Percentiles rank a stretch among this genome's conserved stretches.
These are phyloP conservation scores for Anagrus nilaparvatae DNA, from an alignment of 1,140 invertebrate genomes.

Conservation along the genomic window DNA sequence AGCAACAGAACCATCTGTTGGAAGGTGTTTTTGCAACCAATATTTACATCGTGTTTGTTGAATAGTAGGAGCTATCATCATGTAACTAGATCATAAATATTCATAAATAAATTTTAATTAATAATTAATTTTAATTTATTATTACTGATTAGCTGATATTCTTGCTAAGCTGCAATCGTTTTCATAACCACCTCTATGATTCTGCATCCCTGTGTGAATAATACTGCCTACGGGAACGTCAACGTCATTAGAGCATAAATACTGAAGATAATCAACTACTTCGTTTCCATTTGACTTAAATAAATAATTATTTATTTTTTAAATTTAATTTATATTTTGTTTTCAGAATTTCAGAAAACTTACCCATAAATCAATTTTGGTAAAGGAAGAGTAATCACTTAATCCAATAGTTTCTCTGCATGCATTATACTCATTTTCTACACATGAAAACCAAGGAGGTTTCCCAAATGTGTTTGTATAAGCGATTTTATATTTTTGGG, in stretches of 20 bases:
- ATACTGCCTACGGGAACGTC: constrained; percentile 90
- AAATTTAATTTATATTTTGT: background rate
- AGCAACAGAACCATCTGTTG: constrained; percentile 65
- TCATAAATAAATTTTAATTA: constrained; percentile 8
- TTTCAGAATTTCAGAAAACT: constrained; percentile 19
- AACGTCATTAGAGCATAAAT: constrained; percentile 93
- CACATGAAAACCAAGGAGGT: constrained; percentile 87
- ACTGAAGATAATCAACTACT: constrained; percentile 84
- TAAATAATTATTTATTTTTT: constrained; percentile 11
- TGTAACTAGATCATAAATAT: constrained; percentile 59
- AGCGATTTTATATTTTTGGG: constrained; percentile 50
- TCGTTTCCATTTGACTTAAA: constrained; percentile 70
- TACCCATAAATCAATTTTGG: constrained; percentile 92
- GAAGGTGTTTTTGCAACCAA: constrained; percentile 83
- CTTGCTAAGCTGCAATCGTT: constrained; percentile 94
- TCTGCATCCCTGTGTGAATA: constrained; percentile 98
- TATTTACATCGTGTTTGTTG: constrained; percentile 90
- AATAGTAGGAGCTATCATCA: constrained; percentile 97
- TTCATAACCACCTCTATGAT: constrained; percentile 89
- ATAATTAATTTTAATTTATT: constrained; percentile 15
- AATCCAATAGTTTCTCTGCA: constrained; percentile 89
- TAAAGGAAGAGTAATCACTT: constrained; percentile 96
- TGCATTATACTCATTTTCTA: constrained; percentile 82
- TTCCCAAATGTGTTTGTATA: constrained; percentile 74
- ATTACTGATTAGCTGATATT: constrained; percentile 80